These are phyloP conservation scores for Lagorchestes hirsutus DNA, from an alignment of 2,797 vertebrate genomes.

Conservation along the genomic window DNA sequence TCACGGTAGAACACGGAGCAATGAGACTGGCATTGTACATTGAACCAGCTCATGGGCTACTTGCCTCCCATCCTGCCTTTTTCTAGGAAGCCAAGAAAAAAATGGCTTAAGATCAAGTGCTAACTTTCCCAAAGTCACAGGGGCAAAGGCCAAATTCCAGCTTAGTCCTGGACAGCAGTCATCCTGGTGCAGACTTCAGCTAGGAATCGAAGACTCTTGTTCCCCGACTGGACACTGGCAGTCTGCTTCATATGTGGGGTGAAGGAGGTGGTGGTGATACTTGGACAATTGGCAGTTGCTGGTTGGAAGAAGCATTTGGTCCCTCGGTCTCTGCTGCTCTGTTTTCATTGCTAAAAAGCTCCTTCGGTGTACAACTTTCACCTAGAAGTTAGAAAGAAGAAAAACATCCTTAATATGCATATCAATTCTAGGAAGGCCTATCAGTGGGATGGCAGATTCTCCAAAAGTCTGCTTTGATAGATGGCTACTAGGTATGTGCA, in stretches of 20 bases:
- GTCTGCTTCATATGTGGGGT: background rate
- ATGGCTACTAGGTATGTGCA: background rate
- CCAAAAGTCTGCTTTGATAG: background rate
- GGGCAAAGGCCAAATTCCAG: background rate
- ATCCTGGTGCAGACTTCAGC: background rate
- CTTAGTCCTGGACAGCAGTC: background rate
- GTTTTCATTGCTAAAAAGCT: background rate
- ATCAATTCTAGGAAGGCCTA: background rate
- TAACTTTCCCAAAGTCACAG: background rate
- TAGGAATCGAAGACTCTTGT: background rate
- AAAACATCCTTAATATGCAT: background rate
- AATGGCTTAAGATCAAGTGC: background rate
- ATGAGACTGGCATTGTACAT: background rate
- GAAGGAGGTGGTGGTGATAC: background rate
- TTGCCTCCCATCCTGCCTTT: background rate
- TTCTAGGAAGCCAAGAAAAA: rapidly evolving
- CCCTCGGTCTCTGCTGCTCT: background rate
- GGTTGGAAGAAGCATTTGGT: background rate
- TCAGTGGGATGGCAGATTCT: background rate
- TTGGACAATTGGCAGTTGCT: background rate
- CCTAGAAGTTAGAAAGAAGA: background rate
- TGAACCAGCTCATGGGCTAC: background rate
- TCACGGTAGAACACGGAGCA: background rate
- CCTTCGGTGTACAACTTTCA: background rate
- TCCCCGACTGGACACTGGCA: background rate